Evolutionary conservation across 2,888 invertebrate species (phyloP).

Genomic region (Leucozona laternaria): DNA sequence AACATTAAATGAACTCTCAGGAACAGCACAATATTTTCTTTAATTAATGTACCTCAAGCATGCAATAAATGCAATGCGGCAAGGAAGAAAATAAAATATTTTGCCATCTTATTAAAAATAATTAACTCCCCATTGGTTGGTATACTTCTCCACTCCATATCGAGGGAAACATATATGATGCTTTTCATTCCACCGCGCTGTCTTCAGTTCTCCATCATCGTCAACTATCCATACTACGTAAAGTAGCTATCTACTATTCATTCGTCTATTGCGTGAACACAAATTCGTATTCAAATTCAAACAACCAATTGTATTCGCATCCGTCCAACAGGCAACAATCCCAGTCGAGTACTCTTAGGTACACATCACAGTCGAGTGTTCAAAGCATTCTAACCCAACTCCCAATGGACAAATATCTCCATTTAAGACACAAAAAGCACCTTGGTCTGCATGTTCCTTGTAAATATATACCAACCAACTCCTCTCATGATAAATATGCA

Average conservation of each 20-base stretch:
- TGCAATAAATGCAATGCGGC: not conserved
- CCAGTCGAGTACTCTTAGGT: not conserved
- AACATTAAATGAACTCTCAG: too few species aligned
- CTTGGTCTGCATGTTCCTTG: slow-evolving; percentile 25
- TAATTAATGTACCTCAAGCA: not conserved
- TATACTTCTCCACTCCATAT: slow-evolving; percentile 52
- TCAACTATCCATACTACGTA: slow-evolving; percentile 24
- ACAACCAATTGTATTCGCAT: slow-evolving; percentile 70
- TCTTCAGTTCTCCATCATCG: slow-evolving; percentile 43
- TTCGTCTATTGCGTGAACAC: slow-evolving; percentile 48
- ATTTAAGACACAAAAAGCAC: slow-evolving; percentile 60
- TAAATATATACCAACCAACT: too few species aligned
- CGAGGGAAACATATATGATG: slow-evolving; percentile 3
- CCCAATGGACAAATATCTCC: slow-evolving; percentile 75
- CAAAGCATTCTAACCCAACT: slow-evolving; percentile 56
- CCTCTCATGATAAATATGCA: too few species aligned
- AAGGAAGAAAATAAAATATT: not conserved
- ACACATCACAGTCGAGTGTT: not conserved
- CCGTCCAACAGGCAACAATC: slow-evolving; percentile 14
- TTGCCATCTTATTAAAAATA: slow-evolving; percentile 72
- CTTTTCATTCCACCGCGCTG: slow-evolving; percentile 20
- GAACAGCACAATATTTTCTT: too few species aligned
- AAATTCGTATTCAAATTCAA: slow-evolving; percentile 71
- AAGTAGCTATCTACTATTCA: not conserved
- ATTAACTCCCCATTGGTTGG: slow-evolving; percentile 73